A percentile compares a stretch with the other conserved stretches of the same genome.
These are phyloP conservation scores for Haliclona indistincta DNA, from an alignment of 37 sponge, comb jelly and placozoan species.

Conservation along the genomic window DNA sequence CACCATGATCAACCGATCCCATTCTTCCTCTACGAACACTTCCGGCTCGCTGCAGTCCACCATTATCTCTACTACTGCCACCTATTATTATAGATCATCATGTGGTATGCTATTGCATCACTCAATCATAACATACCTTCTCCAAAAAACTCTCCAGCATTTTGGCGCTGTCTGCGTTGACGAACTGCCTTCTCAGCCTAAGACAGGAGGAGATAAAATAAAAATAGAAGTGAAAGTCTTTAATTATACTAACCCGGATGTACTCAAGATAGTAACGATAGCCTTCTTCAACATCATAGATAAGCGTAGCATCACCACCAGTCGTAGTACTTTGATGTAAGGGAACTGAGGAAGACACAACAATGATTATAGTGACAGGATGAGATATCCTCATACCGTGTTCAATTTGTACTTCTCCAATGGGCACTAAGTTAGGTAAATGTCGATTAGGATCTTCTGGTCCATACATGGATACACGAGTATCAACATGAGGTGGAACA, in stretches of 20 bases:
- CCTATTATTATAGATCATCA: too few species aligned
- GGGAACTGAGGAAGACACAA: slow-evolving; percentile 7
- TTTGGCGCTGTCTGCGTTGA: slow-evolving; percentile 15
- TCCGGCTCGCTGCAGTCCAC: not conserved
- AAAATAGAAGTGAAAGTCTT: not conserved
- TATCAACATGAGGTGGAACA: not conserved
- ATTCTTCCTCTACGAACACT: slow-evolving; percentile 34
- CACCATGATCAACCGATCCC: slow-evolving; percentile 1
- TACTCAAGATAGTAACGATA: slow-evolving; percentile 58
- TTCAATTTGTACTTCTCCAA: not conserved
- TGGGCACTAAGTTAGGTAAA: not conserved
- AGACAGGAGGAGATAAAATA: not conserved
- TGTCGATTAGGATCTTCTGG: slow-evolving; percentile 3
- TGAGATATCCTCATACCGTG: too few species aligned
- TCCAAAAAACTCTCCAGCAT: slow-evolving; percentile 68
- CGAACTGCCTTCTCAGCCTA: slow-evolving; percentile 50
- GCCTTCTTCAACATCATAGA: slow-evolving; percentile 49
- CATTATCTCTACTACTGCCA: not conserved
- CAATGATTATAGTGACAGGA: too few species aligned
- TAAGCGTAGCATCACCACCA: slow-evolving; percentile 19
- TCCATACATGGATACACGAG: not conserved
- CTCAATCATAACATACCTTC: too few species aligned
- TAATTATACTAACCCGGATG: slow-evolving; percentile 41
- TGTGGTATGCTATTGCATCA: too few species aligned
- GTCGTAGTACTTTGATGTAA: not conserved